Percentiles rank a stretch among this genome's conserved stretches.
Evolutionary conservation across 2,888 invertebrate species (phyloP).

Genomic region (Drosophila suboccidentalis): DNA sequence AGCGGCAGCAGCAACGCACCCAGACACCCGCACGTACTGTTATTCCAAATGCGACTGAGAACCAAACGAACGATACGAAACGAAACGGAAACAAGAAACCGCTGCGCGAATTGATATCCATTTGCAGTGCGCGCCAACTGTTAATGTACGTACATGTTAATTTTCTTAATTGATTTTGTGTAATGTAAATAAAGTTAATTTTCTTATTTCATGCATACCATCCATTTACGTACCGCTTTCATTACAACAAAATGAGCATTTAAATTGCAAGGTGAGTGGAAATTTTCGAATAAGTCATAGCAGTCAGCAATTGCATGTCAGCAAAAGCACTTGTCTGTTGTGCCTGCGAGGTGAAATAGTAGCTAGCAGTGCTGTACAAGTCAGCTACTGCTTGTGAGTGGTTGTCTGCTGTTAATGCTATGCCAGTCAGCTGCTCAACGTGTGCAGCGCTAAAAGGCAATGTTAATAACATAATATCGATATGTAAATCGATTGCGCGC

Average conservation of each 20-base stretch:
- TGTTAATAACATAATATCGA: too few relatives aligned
- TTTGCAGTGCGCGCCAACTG: conserved; percentile 45
- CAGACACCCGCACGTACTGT: conserved; percentile 62
- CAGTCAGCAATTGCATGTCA: background rate
- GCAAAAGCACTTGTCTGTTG: background rate
- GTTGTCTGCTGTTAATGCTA: too few relatives aligned
- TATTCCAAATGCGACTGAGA: conserved; percentile 54
- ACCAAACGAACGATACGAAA: conserved; percentile 40
- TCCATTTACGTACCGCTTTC: background rate
- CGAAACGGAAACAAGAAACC: conserved; percentile 63
- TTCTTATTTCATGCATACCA: background rate
- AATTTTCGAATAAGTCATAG: background rate
- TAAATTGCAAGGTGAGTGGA: background rate
- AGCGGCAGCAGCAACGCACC: conserved; percentile 24
- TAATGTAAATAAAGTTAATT: background rate
- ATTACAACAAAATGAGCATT: background rate
- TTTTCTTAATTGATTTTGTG: background rate
- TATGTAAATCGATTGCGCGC: too few relatives aligned
- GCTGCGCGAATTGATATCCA: conserved; percentile 40
- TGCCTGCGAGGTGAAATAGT: background rate
- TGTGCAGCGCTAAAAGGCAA: too few relatives aligned
- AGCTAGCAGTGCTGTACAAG: background rate
- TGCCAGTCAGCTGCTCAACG: too few relatives aligned
- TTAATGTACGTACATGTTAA: conserved; percentile 1
- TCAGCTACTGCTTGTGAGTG: conserved; percentile 1